phyloP scores from a whole-genome alignment of 2,888 invertebrate species.

The Papilio demoleus region DNA sequence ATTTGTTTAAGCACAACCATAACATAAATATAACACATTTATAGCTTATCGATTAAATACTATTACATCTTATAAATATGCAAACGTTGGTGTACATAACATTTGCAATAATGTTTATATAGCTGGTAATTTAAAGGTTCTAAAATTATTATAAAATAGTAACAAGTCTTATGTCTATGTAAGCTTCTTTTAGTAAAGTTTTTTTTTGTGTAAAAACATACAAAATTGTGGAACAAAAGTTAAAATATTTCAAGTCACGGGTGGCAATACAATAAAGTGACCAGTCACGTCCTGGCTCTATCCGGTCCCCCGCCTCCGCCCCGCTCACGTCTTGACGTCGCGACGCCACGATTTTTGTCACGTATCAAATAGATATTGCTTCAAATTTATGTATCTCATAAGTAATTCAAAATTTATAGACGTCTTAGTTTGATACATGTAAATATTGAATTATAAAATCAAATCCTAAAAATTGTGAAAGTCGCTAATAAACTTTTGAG shows the following conservation, averaged over 20 bases:
- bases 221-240: slow-evolving; percentile 11
- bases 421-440: slow-evolving; percentile 5
- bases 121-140: too few species aligned
- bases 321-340: slow-evolving; percentile 1
- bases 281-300: slow-evolving; percentile 16
- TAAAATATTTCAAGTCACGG: slow-evolving; percentile 23
- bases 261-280: slow-evolving; percentile 25
- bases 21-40: too few species aligned
- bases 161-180: too few species aligned
- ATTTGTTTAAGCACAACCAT: too few species aligned
- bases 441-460: too few species aligned
- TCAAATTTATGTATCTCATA: slow-evolving; percentile 17
- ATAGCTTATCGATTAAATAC: too few species aligned
- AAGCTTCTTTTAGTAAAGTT: too few species aligned
- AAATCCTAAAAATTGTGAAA: background rate
- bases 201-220: slow-evolving; percentile 1
- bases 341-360: slow-evolving; percentile 16
- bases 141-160: too few species aligned
- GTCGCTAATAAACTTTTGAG: background rate
- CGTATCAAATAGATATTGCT: slow-evolving; percentile 18
- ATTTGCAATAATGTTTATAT: too few species aligned
- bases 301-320: background rate
- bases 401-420: slow-evolving; percentile 5
- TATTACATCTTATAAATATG: too few species aligned
- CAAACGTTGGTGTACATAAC: too few species aligned